These are phyloP conservation scores for Lepidurus apus DNA, from an alignment of 1,140 invertebrate genomes.

Conservation along the genomic window DNA sequence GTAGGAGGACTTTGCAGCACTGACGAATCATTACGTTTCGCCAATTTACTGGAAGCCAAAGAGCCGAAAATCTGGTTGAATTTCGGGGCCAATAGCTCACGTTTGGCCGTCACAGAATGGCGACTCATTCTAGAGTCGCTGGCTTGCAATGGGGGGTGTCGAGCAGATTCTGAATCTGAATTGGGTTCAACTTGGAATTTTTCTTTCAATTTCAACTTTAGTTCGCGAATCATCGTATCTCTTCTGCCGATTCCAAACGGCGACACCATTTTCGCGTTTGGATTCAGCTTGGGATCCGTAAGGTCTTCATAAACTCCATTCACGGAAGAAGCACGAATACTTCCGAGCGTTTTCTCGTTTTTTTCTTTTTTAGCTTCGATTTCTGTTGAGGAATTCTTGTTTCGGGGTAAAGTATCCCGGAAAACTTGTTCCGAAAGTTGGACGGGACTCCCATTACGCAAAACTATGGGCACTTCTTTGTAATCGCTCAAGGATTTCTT, in stretches of 20 bases:
- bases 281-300: not conserved
- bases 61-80: slow-evolving; percentile 39
- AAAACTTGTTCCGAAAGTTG: not conserved
- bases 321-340: not conserved
- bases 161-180: slow-evolving; percentile 6
- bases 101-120: slow-evolving; percentile 35
- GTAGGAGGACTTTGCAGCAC: not conserved
- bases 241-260: slow-evolving; percentile 27
- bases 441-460: not conserved
- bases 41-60: slow-evolving; percentile 19
- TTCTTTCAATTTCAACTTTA: slow-evolving; percentile 40
- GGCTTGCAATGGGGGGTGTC: slow-evolving; percentile 27
- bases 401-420: not conserved
- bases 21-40: not conserved
- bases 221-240: slow-evolving; percentile 42
- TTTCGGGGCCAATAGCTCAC: slow-evolving; percentile 38
- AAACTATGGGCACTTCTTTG: not conserved
- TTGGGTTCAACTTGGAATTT: slow-evolving; percentile 35
- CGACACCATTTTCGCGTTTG: not conserved
- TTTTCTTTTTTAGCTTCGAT: not conserved
- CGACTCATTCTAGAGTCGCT: slow-evolving; percentile 31
- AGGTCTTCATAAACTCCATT: not conserved
- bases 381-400: not conserved
- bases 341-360: not conserved
- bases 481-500: slow-evolving; percentile 1